Conservation (phyloP, 1,140 invertebrate species). For the Pomacea maculata region DNA sequence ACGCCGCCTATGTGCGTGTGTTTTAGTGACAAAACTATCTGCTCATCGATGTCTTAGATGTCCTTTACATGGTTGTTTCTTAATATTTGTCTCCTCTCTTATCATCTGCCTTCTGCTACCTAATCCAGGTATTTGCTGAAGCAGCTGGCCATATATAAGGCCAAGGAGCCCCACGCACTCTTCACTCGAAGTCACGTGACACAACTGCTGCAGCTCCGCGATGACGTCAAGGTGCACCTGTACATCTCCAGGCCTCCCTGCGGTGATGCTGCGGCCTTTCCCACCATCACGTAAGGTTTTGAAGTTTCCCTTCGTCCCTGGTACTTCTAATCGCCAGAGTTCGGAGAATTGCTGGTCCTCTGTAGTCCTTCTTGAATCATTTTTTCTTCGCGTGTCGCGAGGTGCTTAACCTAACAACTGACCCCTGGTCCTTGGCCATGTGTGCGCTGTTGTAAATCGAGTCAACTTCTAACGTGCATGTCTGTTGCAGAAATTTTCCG, state of each 20-base stretch:
- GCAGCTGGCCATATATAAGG: slow-evolving; percentile 58
- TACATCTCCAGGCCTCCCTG: slow-evolving; percentile 98
- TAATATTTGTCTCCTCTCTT: not conserved
- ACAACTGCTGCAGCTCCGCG: slow-evolving; percentile 69
- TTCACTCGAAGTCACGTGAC: slow-evolving; percentile 51
- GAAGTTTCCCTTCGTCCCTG: too few relatives aligned
- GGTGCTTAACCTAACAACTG: too few relatives aligned
- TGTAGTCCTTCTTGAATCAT: too few relatives aligned
- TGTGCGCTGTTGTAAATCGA: too few relatives aligned
- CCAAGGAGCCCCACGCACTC: slow-evolving; percentile 49
- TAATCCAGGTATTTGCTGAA: slow-evolving; percentile 63
- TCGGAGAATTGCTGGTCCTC: too few relatives aligned
- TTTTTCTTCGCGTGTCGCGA: too few relatives aligned
- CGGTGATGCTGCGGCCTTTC: slow-evolving; percentile 93
- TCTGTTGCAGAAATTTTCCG: slow-evolving; percentile 32
- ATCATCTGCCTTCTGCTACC: not conserved
- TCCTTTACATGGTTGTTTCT: not conserved
- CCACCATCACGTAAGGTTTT: slow-evolving; percentile 73
- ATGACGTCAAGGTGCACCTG: slow-evolving; percentile 85
- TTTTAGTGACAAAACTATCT: too few relatives aligned
- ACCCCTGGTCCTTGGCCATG: too few relatives aligned
- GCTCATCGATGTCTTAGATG: not conserved
- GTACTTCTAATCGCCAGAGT: too few relatives aligned
- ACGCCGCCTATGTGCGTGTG: too few relatives aligned
- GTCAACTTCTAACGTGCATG: not conserved